Evolutionary conservation across 2,113 vertebrate genomes (phyloP), one percentile per base, ranked within the genome.

Genomic region (Alligator sinensis): DNA sequence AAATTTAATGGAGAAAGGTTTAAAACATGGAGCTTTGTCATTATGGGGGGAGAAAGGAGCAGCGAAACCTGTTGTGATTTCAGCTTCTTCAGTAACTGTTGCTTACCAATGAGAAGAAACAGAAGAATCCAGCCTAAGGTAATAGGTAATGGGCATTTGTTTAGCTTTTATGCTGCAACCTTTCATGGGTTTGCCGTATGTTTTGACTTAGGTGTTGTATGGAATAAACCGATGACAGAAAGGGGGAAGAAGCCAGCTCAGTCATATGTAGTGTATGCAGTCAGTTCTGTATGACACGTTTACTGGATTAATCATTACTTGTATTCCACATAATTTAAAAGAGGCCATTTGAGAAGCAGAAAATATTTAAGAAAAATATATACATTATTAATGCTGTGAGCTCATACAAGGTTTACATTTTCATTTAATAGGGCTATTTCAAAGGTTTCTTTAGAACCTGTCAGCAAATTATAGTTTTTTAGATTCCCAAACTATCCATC

Each of bases 61-160:
- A 75, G 47, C 0, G 34, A 94, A 80, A 91, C 24, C 83, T 95
- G 93, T 78, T 95, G 90, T 94, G 93, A 82, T 93, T 94, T 95
- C 93, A 92, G 55, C 89, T 87, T 93, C 94, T 93, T 94, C 90
- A 72, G 9, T 86, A 85, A 21, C 70, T 94, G 89, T 70, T 96
- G 92, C 82, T 95, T 95, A 70, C 90, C 1, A 92, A 54, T 84
- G 78, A 92, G 93, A 92, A 95, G 94, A 94, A 94, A 57, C 55
- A 95, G 94, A 83, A 93, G 94, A 89, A 91, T 94, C 34, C 92
- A 95, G 66, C 90, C 96, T 77, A 80, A 96, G 93, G 93, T 97
- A 97, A 95, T 11, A 57, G 27, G 55, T 30, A 25, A 79, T 90
- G 24, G 84, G 57, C 34, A 2, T 86, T 93, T 92, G 57, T 72